Percentiles rank a stretch among this genome's conserved stretches.
phyloP scores from a whole-genome alignment of 2,888 invertebrate species.

The Lasioglossum figueresi region DNA sequence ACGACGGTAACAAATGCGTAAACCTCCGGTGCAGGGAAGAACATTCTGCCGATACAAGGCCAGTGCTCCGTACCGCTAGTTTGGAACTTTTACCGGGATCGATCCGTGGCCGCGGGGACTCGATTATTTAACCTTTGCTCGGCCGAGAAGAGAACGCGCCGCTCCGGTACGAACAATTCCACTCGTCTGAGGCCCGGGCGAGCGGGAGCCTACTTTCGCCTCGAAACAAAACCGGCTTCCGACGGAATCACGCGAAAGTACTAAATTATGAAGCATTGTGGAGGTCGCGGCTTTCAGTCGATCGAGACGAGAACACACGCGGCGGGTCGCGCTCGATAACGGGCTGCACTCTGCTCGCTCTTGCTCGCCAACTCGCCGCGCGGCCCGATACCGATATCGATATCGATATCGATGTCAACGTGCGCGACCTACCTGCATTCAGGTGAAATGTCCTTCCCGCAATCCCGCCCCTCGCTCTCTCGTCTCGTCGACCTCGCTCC shows the following conservation, averaged over 20 bases:
- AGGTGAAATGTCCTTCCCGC: conserved; percentile 60
- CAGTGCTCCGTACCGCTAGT: not conserved
- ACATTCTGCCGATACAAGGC: conserved; percentile 4
- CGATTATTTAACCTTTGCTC: conserved; percentile 42
- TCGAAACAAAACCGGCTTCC: conserved; percentile 23
- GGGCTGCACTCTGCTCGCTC: not conserved
- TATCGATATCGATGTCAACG: conserved; percentile 72
- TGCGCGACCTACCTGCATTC: conserved; percentile 61
- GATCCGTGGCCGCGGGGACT: conserved; percentile 9
- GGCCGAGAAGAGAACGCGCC: not conserved
- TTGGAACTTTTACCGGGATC: conserved; percentile 25
- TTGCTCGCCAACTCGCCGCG: conserved; percentile 6
- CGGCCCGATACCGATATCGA: conserved; percentile 70
- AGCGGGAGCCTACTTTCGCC: conserved; percentile 31
- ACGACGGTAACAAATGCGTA: conserved; percentile 1
- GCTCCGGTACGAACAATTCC: conserved; percentile 26
- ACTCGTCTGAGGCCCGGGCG: not conserved
- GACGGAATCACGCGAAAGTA: conserved; percentile 38
- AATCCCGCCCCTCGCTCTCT: not conserved
- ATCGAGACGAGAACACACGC: conserved; percentile 25
- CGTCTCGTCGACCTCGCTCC: not conserved
- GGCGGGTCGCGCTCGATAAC: conserved; percentile 48
- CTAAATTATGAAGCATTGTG: conserved; percentile 62
- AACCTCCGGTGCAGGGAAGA: not conserved
- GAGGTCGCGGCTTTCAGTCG: conserved; percentile 19